A percentile compares a stretch with the other conserved stretches of the same genome.
phyloP scores from a whole-genome alignment of 2,888 invertebrate species.

The Crocallis elinguaria region DNA sequence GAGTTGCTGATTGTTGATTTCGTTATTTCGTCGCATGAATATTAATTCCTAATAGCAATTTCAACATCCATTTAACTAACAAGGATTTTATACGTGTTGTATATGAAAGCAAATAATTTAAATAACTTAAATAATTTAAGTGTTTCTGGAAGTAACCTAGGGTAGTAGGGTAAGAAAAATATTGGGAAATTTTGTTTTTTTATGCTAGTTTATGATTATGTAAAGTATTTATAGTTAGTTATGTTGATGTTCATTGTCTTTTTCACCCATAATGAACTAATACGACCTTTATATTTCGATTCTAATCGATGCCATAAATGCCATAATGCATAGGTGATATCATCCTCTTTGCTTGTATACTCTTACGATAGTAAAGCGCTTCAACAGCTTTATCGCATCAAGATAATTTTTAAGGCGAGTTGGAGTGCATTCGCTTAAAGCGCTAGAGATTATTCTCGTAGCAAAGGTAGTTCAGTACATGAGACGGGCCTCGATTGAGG shows the following conservation, averaged over 20 bases:
- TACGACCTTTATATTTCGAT: conserved; percentile 10
- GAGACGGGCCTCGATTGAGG: conserved; percentile 59
- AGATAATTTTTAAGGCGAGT: conserved; percentile 29
- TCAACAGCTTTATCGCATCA: conserved; percentile 36
- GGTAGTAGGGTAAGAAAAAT: no score
- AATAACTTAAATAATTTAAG: no score
- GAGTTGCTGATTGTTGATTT: no score
- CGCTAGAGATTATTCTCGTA: conserved; percentile 52
- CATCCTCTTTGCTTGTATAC: conserved; percentile 19
- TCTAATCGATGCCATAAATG: conserved; percentile 16
- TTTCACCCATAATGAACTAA: conserved; percentile 7
- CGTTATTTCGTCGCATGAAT: no score
- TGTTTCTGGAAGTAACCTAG: no score
- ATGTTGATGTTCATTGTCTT: conserved; percentile 10
- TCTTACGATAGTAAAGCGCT: conserved; percentile 44
- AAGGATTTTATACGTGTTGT: no score
- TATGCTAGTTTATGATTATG: no score
- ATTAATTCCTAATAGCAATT: no score
- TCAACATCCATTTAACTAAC: no score
- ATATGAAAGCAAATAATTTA: no score
- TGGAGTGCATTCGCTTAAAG: conserved; percentile 46
- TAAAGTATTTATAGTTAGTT: not conserved
- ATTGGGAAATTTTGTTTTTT: no score
- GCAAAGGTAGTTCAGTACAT: conserved; percentile 60
- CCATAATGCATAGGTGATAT: conserved; percentile 24